Base-by-base conservation (phyloP, 53 echinoderm and acorn worm species). In the Stichopus horrens region DNA sequence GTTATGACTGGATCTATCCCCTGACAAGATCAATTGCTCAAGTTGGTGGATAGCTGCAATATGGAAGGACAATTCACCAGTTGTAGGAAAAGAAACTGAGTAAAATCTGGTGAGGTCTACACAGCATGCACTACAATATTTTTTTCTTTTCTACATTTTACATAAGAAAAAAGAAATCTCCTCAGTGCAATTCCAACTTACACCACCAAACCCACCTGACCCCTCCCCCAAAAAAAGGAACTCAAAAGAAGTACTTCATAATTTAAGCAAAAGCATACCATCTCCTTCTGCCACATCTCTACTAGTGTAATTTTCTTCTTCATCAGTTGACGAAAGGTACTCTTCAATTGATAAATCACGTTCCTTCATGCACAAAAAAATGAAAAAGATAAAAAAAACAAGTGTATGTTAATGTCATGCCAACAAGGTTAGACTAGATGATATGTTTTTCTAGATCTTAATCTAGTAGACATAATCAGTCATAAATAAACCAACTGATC, bases 291-390 rank as follows among this genome's bases (percentile, higher is more conserved):
- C 81, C 21, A 56, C 86, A 59, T 90, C 68, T 53, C 63, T 22
- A 68, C 52, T 60, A 13, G 52, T 56, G 53, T 86, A 68, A 66
- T 20, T 52, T 23, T 91, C 90, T 58, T 88, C 90, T 53, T 96
- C 93, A 8, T 90, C 92, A 55, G 88, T 91, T 20, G 92, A 86
- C 4, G 91, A 92, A 76, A 59, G 88, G 56, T 93, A 79, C 55
- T 96, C 94, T 76, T 92, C 92, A 53, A 96, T 82, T 56, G 93
- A 91, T 18, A 96, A 74, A 52, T 96, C 97, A 91, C 91, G 86
- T 8, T 91, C 95, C 97, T 96, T 23, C 7, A n/a, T 55, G 54
- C n/a, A 53, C 54, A 87, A 18, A 77, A 10, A 66, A 11, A 74
- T 16, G 89, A 0, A 19, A 56, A 76, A 66, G 68, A 68, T 5